Evolutionary conservation across 2,797 vertebrate species (phyloP).

Genomic region (Eulemur rubriventer): DNA sequence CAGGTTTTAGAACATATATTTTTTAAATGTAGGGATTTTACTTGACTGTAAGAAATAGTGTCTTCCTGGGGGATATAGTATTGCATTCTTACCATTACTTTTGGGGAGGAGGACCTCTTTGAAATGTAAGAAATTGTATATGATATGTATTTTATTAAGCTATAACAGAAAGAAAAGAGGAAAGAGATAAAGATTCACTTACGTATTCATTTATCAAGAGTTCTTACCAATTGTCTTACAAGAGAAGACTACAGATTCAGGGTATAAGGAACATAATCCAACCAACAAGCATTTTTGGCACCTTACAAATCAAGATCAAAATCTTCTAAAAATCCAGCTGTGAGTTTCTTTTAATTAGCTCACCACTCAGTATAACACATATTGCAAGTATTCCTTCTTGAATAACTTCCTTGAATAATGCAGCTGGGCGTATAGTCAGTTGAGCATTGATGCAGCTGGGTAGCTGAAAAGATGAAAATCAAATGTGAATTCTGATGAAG

Average conservation of each 20-base stretch:
- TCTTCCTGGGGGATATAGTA: neutral
- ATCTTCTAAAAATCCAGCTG: slow-evolving; percentile 68
- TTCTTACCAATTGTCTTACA: slow-evolving; percentile 54
- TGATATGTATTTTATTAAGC: slow-evolving; percentile 5
- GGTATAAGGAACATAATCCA: slow-evolving; percentile 37
- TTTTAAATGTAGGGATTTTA: neutral
- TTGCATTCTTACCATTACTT: neutral
- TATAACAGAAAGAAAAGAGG: neutral
- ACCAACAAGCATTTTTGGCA: slow-evolving; percentile 59
- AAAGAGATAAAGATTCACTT: neutral
- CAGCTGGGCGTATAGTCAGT: slow-evolving; percentile 65
- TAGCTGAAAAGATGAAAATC: slow-evolving; percentile 70
- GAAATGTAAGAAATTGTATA: neutral
- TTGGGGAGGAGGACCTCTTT: neutral
- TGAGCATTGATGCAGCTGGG: slow-evolving; percentile 64
- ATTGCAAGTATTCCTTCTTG: slow-evolving; percentile 55
- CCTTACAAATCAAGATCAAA: slow-evolving; percentile 72
- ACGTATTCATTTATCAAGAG: slow-evolving; percentile 31
- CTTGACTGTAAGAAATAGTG: neutral
- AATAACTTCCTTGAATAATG: slow-evolving; percentile 72
- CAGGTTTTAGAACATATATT: neutral
- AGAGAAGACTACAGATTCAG: slow-evolving; percentile 27
- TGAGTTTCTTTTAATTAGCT: slow-evolving; percentile 71
- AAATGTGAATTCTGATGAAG: slow-evolving; percentile 79
- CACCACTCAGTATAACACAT: slow-evolving; percentile 43